Evolutionary conservation across 2,797 vertebrate genomes (phyloP).

Genomic region (Chiroxiphia lanceolata): DNA sequence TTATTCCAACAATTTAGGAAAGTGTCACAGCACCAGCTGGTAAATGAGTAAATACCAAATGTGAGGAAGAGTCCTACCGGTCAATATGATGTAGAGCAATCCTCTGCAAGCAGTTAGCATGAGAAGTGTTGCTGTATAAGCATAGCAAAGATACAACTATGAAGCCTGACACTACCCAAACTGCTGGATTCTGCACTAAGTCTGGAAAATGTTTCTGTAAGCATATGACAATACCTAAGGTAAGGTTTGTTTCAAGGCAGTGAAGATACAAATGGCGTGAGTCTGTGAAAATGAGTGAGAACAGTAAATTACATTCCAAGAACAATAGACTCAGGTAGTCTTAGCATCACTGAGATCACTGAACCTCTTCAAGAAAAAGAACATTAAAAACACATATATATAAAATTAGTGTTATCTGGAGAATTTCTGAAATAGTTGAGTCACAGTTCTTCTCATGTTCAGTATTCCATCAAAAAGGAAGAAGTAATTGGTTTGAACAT

Average conservation of each 20-base stretch:
- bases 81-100: background rate
- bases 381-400: background rate
- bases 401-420: background rate
- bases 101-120: background rate
- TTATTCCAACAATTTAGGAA: background rate
- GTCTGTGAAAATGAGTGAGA: background rate
- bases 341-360: background rate
- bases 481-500: background rate
- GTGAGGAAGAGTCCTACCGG: background rate
- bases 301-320: background rate
- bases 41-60: conserved; percentile 8
- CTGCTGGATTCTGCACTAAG: background rate
- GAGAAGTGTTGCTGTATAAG: background rate
- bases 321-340: background rate
- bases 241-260: background rate
- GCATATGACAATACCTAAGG: background rate
- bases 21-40: background rate
- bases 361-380: background rate
- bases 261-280: background rate
- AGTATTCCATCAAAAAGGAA: background rate
- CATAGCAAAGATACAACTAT: background rate
- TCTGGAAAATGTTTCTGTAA: conserved; percentile 3
- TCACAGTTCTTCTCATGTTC: background rate
- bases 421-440: background rate
- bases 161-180: background rate